Percentiles rank a stretch among this genome's conserved stretches.
Conservation (phyloP, 2,113 vertebrate genomes). For the Aramus guarauna region DNA sequence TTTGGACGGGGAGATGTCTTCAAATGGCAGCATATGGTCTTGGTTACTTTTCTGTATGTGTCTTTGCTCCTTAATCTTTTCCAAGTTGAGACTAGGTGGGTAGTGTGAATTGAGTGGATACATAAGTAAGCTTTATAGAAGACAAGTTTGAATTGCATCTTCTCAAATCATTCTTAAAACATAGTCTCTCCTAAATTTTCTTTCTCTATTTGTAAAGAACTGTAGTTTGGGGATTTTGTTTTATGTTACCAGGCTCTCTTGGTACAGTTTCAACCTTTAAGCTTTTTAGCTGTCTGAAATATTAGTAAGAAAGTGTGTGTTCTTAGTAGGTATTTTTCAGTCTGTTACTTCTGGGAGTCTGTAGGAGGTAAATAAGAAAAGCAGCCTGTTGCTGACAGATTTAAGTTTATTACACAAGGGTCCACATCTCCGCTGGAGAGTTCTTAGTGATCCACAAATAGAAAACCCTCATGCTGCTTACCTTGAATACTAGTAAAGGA, state of each 20-base stretch:
- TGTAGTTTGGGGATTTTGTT: not conserved
- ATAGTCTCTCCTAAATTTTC: not conserved
- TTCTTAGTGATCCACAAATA: not conserved
- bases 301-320: not conserved
- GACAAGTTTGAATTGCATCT: not conserved
- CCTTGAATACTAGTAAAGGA: not conserved
- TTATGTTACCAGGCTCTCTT: not conserved
- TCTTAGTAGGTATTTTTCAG: not conserved
- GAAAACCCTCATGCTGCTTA: not conserved
- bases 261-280: not conserved
- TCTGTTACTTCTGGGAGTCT: not conserved
- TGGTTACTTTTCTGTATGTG: not conserved
- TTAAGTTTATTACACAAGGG: not conserved
- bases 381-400: not conserved
- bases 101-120: not conserved
- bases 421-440: not conserved
- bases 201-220: not conserved
- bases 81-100: not conserved
- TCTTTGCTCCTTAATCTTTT: not conserved
- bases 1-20: not conserved
- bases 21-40: not conserved
- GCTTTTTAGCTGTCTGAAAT: not conserved
- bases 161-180: not conserved
- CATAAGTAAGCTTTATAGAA: not conserved
- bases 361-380: not conserved